Percentiles rank a stretch among this genome's conserved stretches.
Evolutionary conservation across 1,140 invertebrate species (phyloP).

Genomic region (Magallana gigas): DNA sequence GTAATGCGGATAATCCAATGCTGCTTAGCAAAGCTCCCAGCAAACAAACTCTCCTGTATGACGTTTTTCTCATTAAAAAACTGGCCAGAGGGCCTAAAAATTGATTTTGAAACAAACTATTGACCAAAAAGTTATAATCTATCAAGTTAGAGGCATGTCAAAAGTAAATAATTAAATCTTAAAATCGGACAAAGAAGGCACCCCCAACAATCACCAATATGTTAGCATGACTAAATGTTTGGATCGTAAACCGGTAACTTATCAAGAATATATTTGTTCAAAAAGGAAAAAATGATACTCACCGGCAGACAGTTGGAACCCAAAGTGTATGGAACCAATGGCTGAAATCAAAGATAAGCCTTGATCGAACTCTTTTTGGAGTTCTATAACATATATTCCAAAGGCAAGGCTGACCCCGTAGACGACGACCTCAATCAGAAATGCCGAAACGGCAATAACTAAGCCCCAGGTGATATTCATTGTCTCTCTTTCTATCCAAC

Average conservation of each 20-base stretch:
- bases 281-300: neutral
- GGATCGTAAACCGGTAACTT: too few relatives aligned
- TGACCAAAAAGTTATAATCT: too few relatives aligned
- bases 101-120: too few relatives aligned
- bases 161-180: too few relatives aligned
- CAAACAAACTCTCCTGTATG: constrained; percentile 59
- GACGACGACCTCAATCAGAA: constrained; percentile 65
- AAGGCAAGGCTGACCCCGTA: constrained; percentile 61
- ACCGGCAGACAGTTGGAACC: constrained; percentile 64
- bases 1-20: constrained; percentile 59
- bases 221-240: too few relatives aligned
- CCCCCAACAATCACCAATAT: too few relatives aligned
- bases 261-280: too few relatives aligned
- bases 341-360: constrained; percentile 58
- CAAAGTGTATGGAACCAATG: constrained; percentile 64
- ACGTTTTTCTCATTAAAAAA: constrained; percentile 63
- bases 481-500: neutral
- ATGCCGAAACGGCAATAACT: constrained; percentile 61
- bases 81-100: constrained; percentile 64
- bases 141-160: too few relatives aligned
- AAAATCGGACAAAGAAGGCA: too few relatives aligned
- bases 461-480: constrained; percentile 47
- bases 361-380: constrained; percentile 59
- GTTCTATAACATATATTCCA: constrained; percentile 67
- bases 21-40: constrained; percentile 59